Evolutionary conservation across 2,797 vertebrate species (phyloP).

Genomic region (Lophotriccus pileatus): DNA sequence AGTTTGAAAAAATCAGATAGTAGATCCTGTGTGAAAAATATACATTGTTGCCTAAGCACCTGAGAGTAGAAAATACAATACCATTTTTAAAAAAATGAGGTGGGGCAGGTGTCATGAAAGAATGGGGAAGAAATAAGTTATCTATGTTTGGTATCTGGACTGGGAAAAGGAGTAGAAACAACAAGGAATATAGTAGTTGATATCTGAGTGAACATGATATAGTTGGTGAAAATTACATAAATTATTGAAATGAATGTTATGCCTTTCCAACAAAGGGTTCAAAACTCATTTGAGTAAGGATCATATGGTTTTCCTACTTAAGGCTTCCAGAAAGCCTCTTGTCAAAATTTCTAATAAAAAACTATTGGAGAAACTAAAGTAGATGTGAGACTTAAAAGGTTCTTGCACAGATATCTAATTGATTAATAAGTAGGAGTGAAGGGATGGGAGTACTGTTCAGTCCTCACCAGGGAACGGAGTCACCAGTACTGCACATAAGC

Average conservation of each 20-base stretch:
- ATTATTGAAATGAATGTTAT: not conserved
- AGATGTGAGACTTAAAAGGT: not conserved
- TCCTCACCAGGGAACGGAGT: not conserved
- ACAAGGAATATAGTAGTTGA: not conserved
- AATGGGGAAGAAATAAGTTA: not conserved
- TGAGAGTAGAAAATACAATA: not conserved
- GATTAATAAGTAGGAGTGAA: not conserved
- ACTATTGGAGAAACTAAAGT: not conserved
- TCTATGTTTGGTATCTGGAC: not conserved
- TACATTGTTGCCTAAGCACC: not conserved
- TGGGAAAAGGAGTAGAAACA: not conserved
- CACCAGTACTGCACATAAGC: not conserved
- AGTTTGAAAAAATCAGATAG: not conserved
- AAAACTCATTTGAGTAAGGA: not conserved
- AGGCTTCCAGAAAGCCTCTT: not conserved
- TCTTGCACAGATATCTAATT: not conserved
- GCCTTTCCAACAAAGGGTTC: not conserved
- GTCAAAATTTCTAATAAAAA: not conserved
- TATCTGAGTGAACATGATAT: not conserved
- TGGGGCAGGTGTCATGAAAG: not conserved
- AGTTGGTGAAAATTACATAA: not conserved
- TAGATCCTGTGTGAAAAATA: not conserved
- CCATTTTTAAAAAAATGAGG: not conserved
- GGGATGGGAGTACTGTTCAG: not conserved
- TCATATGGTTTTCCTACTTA: fast-evolving